Conservation (phyloP, 2,888 invertebrate genomes). For the Pseudeuparius sepicola region DNA sequence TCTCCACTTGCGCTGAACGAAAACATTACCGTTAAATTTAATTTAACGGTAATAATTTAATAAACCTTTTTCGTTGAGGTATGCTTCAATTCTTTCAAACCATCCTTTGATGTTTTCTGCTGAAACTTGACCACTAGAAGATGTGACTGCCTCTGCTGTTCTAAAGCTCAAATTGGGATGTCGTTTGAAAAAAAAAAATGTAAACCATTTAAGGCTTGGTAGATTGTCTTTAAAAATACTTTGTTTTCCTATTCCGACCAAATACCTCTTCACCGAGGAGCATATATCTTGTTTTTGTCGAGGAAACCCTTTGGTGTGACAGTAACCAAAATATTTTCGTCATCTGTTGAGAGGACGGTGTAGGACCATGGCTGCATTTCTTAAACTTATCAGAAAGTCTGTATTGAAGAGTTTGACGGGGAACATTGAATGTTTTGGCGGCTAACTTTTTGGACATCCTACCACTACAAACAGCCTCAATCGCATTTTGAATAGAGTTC, state of each 20-base stretch:
- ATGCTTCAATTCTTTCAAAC: constrained; percentile 1
- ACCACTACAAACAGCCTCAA: no score
- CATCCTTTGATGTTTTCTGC: constrained; percentile 1
- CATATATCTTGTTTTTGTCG: constrained; percentile 1
- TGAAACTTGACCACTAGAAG: constrained; percentile 1
- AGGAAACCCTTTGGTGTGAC: constrained; percentile 5
- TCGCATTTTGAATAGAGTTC: no score
- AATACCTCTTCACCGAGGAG: not conserved
- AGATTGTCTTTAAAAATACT: constrained; percentile 3
- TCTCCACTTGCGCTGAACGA: no score
- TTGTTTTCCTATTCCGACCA: not conserved
- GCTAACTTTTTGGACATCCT: no score
- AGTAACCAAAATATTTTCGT: no score
- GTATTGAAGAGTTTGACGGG: constrained; percentile 3
- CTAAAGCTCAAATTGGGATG: constrained; percentile 1
- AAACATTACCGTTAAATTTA: no score
- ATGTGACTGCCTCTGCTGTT: constrained; percentile 2
- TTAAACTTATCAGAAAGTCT: constrained; percentile 5
- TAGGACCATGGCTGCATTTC: constrained; percentile 1
- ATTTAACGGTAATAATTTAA: no score
- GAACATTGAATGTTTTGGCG: constrained; percentile 1
- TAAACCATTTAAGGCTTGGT: constrained; percentile 1
- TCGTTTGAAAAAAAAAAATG: constrained; percentile 1
- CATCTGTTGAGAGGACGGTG: no score
- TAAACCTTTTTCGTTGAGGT: constrained; percentile 1